Conservation (phyloP, 2,113 vertebrate species). For the Bufo gargarizans region DNA sequence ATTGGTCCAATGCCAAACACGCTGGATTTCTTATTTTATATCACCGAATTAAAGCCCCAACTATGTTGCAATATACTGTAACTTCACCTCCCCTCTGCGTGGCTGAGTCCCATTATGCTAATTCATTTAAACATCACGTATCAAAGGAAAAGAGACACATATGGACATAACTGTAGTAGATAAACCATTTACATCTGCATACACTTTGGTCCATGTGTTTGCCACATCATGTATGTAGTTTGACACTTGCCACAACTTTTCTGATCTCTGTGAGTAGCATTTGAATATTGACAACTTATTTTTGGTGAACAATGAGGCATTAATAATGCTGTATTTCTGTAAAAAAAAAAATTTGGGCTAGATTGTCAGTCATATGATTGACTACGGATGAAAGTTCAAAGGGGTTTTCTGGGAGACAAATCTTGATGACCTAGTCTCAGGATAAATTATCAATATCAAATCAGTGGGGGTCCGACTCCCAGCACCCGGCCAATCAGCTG, state of each 20-base stretch:
- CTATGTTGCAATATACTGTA: conserved; percentile 29
- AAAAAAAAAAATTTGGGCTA: too few relatives aligned
- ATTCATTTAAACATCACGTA: not conserved
- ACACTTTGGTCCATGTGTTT: not conserved
- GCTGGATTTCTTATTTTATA: conserved; percentile 49
- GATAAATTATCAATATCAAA: too few relatives aligned
- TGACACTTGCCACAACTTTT: not conserved
- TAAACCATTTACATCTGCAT: not conserved
- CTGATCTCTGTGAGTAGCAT: conserved; percentile 22
- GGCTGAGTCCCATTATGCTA: conserved; percentile 10
- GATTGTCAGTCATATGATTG: not conserved
- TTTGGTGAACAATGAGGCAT: conserved; percentile 10
- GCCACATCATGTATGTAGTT: not conserved
- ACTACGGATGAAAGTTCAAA: not conserved
- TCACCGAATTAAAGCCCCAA: conserved; percentile 31
- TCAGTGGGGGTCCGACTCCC: too few relatives aligned
- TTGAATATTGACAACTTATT: not conserved
- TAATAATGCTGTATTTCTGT: not conserved
- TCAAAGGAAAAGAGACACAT: not conserved
- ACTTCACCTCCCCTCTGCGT: conserved; percentile 12
- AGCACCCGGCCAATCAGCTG: too few relatives aligned
- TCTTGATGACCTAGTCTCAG: too few relatives aligned
- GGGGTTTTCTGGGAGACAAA: too few relatives aligned
- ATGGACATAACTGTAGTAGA: not conserved
- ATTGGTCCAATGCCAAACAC: conserved; percentile 36